Evolutionary conservation across 2,113 vertebrate species (phyloP), one percentile per base, ranked within the genome.

Genomic region (Channa maculata): DNA sequence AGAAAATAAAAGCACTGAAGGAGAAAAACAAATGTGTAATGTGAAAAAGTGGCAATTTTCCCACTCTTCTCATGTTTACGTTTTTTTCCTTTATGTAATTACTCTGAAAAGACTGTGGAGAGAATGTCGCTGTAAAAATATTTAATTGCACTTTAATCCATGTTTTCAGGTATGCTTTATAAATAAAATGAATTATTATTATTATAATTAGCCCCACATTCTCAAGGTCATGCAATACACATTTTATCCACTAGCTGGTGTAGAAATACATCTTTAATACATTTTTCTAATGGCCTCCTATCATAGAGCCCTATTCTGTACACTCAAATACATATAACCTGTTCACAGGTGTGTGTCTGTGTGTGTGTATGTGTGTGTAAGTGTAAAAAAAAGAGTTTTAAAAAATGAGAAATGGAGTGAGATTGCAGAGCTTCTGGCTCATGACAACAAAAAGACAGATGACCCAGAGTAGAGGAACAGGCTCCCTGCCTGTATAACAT

Each of bases 361-460:
- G 7, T 65, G 24, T 43, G 34, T 9, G 15, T 37, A 49, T 46
- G 39, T 10, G 53, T 50, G 43, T 45, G 54, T 57, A 3, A 49
- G 36, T n/a, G 33, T 41, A 37, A 38, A 75, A 13, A 61, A 57
- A 50, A 2, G 41, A 55, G 75, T 33, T 70, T 53, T 82, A 73
- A 74, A 75, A 65, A 73, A 70, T 24, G 71, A 65, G 64, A 80
- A 70, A 86, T 63, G 54, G 63, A 76, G 72, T 61, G 65, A 83
- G 54, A 63, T 51, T 53, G 79, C 72, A 54, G 2, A 74, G 50
- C 76, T 83, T 72, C 83, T 24, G 34, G 76, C 80, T 84, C 74
- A 62, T 84, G 88, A 87, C 86, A 86, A 80, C 87, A 49, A 83
- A 80, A 90, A 90, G 90, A 92, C 79, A 71, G 87, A 92, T 89